phyloP scores from a whole-genome alignment of 2,888 invertebrate species.

The Hypselothyrea guttata region DNA sequence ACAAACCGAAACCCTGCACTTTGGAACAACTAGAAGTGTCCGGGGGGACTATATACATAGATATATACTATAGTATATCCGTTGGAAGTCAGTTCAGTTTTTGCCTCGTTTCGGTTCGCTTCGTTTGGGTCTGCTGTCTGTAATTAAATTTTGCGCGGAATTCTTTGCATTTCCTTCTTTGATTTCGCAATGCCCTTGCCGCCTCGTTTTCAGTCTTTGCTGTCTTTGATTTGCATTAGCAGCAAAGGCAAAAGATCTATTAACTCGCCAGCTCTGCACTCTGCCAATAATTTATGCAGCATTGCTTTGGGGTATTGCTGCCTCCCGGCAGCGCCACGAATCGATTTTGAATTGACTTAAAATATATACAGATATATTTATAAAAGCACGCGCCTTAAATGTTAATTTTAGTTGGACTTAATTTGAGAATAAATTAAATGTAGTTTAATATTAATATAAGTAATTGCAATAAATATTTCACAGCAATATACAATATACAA shows the following conservation, averaged over 20 bases:
- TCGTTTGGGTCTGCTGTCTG: constrained; percentile 22
- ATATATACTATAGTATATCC: constrained; percentile 27
- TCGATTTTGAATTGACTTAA: constrained; percentile 18
- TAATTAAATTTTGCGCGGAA: constrained; percentile 66
- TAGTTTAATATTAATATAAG: no score
- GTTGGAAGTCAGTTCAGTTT: constrained; percentile 10
- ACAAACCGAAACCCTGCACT: constrained; percentile 50
- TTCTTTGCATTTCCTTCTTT: constrained; percentile 64
- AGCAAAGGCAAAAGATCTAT: constrained; percentile 56
- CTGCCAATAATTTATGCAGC: constrained; percentile 62
- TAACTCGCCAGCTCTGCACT: constrained; percentile 41
- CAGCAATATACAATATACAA: no score
- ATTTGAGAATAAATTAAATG: no score
- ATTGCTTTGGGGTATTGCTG: constrained; percentile 18
- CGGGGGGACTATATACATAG: constrained; percentile 23
- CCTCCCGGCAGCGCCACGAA: constrained; percentile 20
- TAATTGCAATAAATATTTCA: no score
- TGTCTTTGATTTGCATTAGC: constrained; percentile 57
- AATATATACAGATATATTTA: background rate
- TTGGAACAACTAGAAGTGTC: background rate
- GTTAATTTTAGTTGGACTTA: background rate
- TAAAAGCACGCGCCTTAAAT: background rate
- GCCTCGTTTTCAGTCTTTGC: constrained; percentile 2
- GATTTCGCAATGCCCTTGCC: constrained; percentile 47
- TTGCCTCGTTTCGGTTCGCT: constrained; percentile 3